Base-by-base conservation (phyloP, 1,140 invertebrate species). In the Brachionus sp. region DNA sequence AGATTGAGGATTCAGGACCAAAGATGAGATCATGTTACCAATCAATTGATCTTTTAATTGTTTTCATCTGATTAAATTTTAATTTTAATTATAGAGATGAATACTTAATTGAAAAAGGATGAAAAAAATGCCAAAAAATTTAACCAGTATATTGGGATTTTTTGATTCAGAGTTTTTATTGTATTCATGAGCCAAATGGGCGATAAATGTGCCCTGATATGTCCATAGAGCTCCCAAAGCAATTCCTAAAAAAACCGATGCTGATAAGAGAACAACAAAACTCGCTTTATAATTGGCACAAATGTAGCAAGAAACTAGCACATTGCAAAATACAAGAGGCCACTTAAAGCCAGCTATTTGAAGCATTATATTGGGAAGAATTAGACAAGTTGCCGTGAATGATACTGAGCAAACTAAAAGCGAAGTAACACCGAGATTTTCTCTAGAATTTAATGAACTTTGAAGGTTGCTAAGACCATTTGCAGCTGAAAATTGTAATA, bases 61-160 rank as follows among this genome's bases (percentile, higher is more conserved):
- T n/a, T 16, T 16, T 53, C n/a, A n/a, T 37, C 53, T 33, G 25
- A 53, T 25, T 33, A 12, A 35, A 33, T n/a, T 9, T 57, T 57
- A 1, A 16, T 53, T 16, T 16, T 42, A 44, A 53, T 1, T 13
- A 44, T 35, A 62, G 53, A 53, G 50, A 23, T 78, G 29, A 29
- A 29, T 78, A 78, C 77, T 78, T 62, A 78, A 37, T 62, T 78
- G 77, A 78, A 78, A 78, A 57, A 78, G 25, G 13, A 46, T 57
- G 10, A 78, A 37, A 78, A 78, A 78, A 78, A 78, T 35, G 7
- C 77, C 77, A 33, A 78, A 57, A 78, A 78, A 78, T 78, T 62
- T 78, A 19, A 78, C 46, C 23, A 78, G 16, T n/a, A 78, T 23
- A 37, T 78, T 42, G 1, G 39, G 29, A n/a, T 50, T 35, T 57